Conservation (phyloP, 2,888 invertebrate genomes). For the Pheosia tremula region DNA sequence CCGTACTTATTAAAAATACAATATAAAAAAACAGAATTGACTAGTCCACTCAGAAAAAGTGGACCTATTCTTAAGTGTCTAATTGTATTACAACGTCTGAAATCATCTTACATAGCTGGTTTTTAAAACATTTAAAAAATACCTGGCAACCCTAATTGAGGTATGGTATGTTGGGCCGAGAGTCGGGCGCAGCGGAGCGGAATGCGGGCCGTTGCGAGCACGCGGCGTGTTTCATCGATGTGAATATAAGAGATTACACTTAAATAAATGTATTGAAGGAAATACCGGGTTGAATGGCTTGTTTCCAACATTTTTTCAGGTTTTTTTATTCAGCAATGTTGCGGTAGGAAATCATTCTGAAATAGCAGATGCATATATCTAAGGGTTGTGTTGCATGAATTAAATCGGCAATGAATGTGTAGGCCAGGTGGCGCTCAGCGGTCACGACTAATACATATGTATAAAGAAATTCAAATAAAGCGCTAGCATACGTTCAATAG, state of each 20-base stretch:
- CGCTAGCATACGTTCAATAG: too few relatives aligned
- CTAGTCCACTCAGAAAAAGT: too few relatives aligned
- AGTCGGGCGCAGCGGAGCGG: conserved; percentile 35
- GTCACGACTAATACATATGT: too few relatives aligned
- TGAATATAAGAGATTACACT: conserved; percentile 44
- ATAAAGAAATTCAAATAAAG: too few relatives aligned
- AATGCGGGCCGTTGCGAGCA: conserved; percentile 50
- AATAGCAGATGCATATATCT: neutral
- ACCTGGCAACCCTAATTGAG: neutral
- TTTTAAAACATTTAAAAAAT: neutral
- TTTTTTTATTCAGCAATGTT: neutral
- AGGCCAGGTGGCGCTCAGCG: too few relatives aligned
- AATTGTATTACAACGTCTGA: neutral
- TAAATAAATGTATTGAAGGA: conserved; percentile 33
- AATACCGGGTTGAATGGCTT: neutral
- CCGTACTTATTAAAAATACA: too few relatives aligned
- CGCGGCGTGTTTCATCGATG: conserved; percentile 49
- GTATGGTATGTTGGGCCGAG: conserved; percentile 20
- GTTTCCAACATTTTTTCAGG: neutral
- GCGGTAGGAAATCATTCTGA: neutral
- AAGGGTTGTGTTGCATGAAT: too few relatives aligned
- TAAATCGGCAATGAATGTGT: too few relatives aligned
- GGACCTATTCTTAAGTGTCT: too few relatives aligned
- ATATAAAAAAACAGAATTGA: too few relatives aligned
- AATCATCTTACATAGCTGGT: neutral